Percentiles rank a stretch among this genome's conserved stretches.
These are phyloP conservation scores for Drosophila nr. fundita DNA, from an alignment of 2,888 invertebrate genomes.

Conservation along the genomic window DNA sequence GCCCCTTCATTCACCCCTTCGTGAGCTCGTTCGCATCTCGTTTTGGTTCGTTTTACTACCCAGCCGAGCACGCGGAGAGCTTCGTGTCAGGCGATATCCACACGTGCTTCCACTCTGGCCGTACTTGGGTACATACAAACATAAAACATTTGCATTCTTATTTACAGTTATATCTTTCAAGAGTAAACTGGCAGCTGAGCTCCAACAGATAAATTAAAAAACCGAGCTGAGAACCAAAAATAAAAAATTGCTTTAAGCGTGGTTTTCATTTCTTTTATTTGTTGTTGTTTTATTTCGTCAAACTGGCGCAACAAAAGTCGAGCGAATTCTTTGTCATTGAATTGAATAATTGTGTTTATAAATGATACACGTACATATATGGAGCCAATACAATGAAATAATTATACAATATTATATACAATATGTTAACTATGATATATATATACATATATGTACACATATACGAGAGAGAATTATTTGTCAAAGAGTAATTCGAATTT, in stretches of 20 bases:
- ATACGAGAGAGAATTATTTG: background rate
- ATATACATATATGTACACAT: accelerated
- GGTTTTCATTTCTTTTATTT: background rate
- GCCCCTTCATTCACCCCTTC: background rate
- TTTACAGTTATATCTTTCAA: background rate
- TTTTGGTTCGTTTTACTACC: constrained; percentile 15
- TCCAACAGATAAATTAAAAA: background rate
- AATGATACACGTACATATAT: background rate
- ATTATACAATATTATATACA: background rate
- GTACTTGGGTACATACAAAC: background rate
- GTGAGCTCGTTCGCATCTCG: background rate
- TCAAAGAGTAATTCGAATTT: background rate
- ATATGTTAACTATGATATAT: constrained; percentile 6
- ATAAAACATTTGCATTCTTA: background rate
- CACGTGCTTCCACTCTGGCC: constrained; percentile 42
- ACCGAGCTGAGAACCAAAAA: background rate
- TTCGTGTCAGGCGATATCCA: constrained; percentile 26
- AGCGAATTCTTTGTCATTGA: constrained; percentile 2
- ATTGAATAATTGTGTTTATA: constrained; percentile 7
- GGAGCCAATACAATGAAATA: constrained; percentile 7
- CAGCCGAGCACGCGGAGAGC: constrained; percentile 20
- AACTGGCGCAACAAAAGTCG: background rate
- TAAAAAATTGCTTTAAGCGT: background rate
- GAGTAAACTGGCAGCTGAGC: background rate
- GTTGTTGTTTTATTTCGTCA: background rate